Conservation (phyloP, 2,888 invertebrate genomes). For the Dorcus hopei region DNA sequence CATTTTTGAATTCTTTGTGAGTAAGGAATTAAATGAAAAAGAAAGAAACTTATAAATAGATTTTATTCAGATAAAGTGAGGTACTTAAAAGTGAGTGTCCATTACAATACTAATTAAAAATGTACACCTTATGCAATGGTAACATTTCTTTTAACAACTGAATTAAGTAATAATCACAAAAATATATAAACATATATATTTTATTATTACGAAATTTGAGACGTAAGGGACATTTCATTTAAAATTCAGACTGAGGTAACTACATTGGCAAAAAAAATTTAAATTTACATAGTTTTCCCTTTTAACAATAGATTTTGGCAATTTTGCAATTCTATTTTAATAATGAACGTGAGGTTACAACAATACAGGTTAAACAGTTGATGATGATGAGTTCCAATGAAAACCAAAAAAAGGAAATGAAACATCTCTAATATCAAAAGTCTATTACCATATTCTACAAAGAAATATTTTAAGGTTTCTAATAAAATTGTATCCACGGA, state of each 20-base stretch:
- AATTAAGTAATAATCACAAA: constrained; percentile 18
- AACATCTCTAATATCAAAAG: neutral
- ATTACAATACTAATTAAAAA: constrained; percentile 9
- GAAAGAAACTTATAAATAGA: neutral
- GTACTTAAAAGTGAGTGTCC: constrained; percentile 19
- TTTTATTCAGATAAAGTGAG: constrained; percentile 19
- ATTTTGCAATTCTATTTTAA: too few relatives aligned
- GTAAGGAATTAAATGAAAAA: neutral
- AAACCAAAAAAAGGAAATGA: too few relatives aligned
- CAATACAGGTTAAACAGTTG: too few relatives aligned
- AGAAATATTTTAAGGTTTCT: too few relatives aligned
- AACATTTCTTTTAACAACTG: constrained; percentile 11
- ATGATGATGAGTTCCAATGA: too few relatives aligned
- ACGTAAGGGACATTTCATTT: neutral
- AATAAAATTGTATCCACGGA: neutral
- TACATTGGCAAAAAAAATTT: too few relatives aligned
- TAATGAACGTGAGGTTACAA: too few relatives aligned
- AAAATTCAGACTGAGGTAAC: too few relatives aligned
- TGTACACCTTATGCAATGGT: constrained; percentile 13
- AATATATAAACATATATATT: constrained; percentile 12
- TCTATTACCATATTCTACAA: neutral
- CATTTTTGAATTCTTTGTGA: too few relatives aligned
- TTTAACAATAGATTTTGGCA: too few relatives aligned
- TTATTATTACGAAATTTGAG: constrained; percentile 6
- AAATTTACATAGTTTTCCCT: too few relatives aligned